Evolutionary conservation across 2,888 invertebrate genomes (phyloP), one percentile per base, ranked within the genome.

Genomic region (Phania funesta): DNA sequence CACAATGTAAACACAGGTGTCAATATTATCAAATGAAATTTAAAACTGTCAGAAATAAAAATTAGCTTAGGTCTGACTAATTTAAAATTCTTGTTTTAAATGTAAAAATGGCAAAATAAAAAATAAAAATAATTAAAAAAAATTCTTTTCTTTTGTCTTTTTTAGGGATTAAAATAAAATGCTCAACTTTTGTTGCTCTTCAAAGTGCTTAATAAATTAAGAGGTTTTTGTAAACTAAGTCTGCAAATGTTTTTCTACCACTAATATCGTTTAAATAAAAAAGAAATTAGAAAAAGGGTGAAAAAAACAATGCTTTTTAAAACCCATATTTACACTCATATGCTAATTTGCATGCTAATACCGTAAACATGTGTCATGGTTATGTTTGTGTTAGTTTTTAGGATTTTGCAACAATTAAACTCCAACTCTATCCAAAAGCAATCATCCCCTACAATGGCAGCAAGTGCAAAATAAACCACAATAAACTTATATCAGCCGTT

Each of bases 281-380:
- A 74, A 9, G 5, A 20, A 29, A 18, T 38, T 68, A 60, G 58
- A 67, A 38, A 60, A 50, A 50, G 41, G 8, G 22, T 50, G 67
- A 60, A 76, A 50, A 67, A 76, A 60, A 48, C 41, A 22, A 56
- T 13, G 32, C 18, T 48, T 38, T 48, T 29, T 35, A 46, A 8
- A 48, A 60, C 11, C 41, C 20, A 41, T 41, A 54, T 16, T 54
- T 9, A 41, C 22, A 60, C 32, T 52, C 9, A 67, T 32, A 44
- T 35, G 50, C 67, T 76, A 76, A 76, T 76, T 68, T 68, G 50
- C 50, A 68, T 68, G 20, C 60, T 52, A 60, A 65, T 52, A 71
- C 29, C 54, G 22, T 41, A 58, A 70, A 64, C 75, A 58, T 80
- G 70, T 80, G 75, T 65, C 58, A 70, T 56, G 64, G 70, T 70